Evolutionary conservation across 2,888 invertebrate species (phyloP).

Genomic region (Scaptomyza parva): DNA sequence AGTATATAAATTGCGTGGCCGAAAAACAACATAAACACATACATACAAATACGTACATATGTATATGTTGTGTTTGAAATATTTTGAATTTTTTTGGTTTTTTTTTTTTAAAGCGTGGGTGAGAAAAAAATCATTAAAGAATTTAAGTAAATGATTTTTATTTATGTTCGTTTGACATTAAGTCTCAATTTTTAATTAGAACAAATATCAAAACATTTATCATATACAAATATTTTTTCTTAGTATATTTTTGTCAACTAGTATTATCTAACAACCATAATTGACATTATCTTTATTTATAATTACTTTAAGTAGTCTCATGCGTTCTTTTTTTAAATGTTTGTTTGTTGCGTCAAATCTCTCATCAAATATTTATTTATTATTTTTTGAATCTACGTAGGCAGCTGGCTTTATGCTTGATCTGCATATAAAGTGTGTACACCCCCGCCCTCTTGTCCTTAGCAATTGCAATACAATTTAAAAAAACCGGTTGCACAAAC

Average conservation of each 20-base stretch:
- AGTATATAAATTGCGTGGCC: slow-evolving; percentile 40
- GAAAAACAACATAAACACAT: slow-evolving; percentile 7
- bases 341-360: slow-evolving; percentile 22
- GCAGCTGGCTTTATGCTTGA: slow-evolving; percentile 30
- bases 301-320: slow-evolving; percentile 1
- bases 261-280: background rate
- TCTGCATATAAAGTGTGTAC: background rate
- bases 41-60: slow-evolving; percentile 22
- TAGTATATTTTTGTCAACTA: slow-evolving; percentile 1
- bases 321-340: slow-evolving; percentile 2
- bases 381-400: slow-evolving; percentile 16
- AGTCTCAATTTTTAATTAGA: background rate
- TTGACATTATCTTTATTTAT: slow-evolving; percentile 1
- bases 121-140: background rate
- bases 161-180: background rate
- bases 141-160: background rate
- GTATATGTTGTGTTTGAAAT: slow-evolving; percentile 23
- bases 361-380: slow-evolving; percentile 22
- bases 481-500: slow-evolving; percentile 59
- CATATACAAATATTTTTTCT: background rate
- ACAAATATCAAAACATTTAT: background rate
- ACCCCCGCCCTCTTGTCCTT: no score
- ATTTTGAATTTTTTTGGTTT: background rate
- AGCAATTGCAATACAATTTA: slow-evolving; percentile 5
- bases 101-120: no score